These are phyloP conservation scores for Acanthiza pusilla DNA, from an alignment of 2,797 vertebrate species.

Conservation along the genomic window DNA sequence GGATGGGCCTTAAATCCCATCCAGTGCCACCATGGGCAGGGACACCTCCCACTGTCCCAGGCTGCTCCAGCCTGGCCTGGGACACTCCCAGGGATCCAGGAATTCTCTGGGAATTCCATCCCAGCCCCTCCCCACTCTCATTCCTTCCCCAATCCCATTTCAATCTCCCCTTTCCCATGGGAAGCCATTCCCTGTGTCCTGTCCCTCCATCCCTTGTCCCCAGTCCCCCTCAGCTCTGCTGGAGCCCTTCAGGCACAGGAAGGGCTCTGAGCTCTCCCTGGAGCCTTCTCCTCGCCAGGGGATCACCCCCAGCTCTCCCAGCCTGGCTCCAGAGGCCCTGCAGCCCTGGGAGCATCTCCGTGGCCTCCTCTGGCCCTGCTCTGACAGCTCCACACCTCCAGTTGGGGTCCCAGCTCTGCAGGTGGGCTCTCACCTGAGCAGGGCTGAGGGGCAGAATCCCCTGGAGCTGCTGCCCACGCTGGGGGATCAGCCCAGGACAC, in stretches of 20 bases:
- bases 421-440: not conserved
- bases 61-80: fast-evolving
- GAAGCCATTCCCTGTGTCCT: not conserved
- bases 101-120: not conserved
- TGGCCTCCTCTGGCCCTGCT: not conserved
- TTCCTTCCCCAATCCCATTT: not conserved
- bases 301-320: not conserved
- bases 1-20: not conserved
- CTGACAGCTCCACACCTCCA: not conserved
- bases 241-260: not conserved
- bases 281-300: not conserved
- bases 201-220: not conserved
- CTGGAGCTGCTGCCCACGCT: not conserved
- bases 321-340: not conserved
- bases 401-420: not conserved
- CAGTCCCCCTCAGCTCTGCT: not conserved
- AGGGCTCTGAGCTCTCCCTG: not conserved
- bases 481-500: not conserved
- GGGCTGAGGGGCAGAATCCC: not conserved
- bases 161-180: not conserved
- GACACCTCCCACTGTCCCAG: not conserved
- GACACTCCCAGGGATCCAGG: not conserved
- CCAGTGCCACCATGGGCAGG: not conserved
- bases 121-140: not conserved
- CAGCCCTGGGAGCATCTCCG: not conserved